Evolutionary conservation across 2,888 invertebrate species (phyloP).

Genomic region (Nomada goodeniana): DNA sequence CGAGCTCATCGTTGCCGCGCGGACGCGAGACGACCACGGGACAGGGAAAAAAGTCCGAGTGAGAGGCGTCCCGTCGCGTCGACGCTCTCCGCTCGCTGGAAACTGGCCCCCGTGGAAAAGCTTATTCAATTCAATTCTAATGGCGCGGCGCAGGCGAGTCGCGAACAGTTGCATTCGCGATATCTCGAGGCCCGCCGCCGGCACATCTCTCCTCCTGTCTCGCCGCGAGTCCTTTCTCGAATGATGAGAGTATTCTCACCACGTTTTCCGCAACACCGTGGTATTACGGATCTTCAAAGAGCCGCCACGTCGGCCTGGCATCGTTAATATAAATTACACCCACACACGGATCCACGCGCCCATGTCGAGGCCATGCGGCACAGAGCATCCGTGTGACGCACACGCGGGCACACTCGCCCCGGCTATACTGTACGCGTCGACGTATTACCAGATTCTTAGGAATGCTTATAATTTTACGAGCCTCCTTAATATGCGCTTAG

Average conservation of each 20-base stretch:
- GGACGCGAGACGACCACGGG: neutral
- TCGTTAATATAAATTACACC: constrained; percentile 75
- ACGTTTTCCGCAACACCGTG: constrained; percentile 69
- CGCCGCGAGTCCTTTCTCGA: constrained; percentile 54
- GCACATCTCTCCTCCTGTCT: constrained; percentile 17
- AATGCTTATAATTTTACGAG: constrained; percentile 81
- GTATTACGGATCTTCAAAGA: constrained; percentile 74
- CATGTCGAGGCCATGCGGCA: constrained; percentile 2
- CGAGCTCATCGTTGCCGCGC: neutral
- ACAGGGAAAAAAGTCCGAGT: constrained; percentile 46
- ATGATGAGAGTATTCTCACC: constrained; percentile 81
- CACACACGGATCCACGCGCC: constrained; percentile 31
- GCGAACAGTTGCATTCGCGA: constrained; percentile 65
- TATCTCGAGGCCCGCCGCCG: constrained; percentile 34
- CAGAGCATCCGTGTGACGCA: neutral
- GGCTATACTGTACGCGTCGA: constrained; percentile 52
- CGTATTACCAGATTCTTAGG: constrained; percentile 77
- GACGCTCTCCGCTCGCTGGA: constrained; percentile 54
- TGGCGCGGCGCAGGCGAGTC: constrained; percentile 45
- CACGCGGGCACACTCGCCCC: neutral
- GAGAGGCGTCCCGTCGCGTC: constrained; percentile 59
- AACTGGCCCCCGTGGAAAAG: constrained; percentile 72
- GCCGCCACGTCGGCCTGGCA: constrained; percentile 65
- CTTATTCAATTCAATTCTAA: constrained; percentile 78
- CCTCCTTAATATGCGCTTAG: constrained; percentile 79